These are phyloP conservation scores for Pagetopsis macropterus DNA, from an alignment of 2,797 vertebrate genomes.

Conservation along the genomic window DNA sequence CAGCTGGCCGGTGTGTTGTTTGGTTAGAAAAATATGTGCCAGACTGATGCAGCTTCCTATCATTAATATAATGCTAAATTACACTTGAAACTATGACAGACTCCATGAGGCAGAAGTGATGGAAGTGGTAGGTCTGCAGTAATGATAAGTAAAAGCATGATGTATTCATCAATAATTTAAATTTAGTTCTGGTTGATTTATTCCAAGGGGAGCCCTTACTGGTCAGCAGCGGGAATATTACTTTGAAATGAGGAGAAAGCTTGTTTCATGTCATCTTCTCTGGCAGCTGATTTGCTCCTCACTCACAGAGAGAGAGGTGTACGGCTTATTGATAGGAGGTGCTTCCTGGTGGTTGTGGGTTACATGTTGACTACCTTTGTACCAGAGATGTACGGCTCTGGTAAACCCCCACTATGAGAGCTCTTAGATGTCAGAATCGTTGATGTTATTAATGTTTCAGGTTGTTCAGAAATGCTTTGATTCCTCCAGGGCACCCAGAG, in stretches of 20 bases:
- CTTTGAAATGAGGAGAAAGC: conserved; percentile 37
- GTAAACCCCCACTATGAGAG: conserved; percentile 31
- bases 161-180: conserved; percentile 61
- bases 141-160: conserved; percentile 44
- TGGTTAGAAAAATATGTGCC: conserved; percentile 12
- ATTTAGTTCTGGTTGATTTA: conserved; percentile 36
- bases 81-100: conserved; percentile 14
- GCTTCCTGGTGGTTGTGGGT: conserved; percentile 38
- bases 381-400: conserved; percentile 24
- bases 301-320: conserved; percentile 31
- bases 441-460: conserved; percentile 59
- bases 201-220: conserved; percentile 32
- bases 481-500: conserved; percentile 33
- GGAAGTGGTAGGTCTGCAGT: conserved; percentile 27
- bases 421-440: conserved; percentile 63
- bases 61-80: conserved; percentile 27
- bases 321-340: conserved; percentile 17
- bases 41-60: conserved; percentile 13
- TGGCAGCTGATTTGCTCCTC: conserved; percentile 33
- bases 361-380: conserved; percentile 47
- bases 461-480: conserved; percentile 54
- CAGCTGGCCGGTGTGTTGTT: conserved; percentile 7
- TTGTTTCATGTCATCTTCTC: conserved; percentile 41
- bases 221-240: conserved; percentile 41
- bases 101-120: conserved; percentile 2